A percentile compares a stretch with the other conserved stretches of the same genome.
Conservation (phyloP, 2,113 vertebrate genomes). For the Guaruba guarouba region DNA sequence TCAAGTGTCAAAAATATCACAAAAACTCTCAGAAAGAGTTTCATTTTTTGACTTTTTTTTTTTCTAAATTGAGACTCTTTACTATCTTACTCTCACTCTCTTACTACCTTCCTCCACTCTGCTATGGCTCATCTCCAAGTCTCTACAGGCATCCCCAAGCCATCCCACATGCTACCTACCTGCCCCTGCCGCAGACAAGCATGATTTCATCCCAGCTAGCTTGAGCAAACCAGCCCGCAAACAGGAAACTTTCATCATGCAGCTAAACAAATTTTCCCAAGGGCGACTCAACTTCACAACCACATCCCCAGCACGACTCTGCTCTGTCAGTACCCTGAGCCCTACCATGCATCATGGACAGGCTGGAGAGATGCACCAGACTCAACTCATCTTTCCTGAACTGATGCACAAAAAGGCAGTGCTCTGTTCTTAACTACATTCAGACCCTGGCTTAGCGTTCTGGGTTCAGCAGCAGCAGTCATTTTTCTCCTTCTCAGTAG, state of each 20-base stretch:
- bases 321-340: not conserved
- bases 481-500: no score
- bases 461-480: no score
- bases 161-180: not conserved
- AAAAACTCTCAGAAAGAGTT: not conserved
- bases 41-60: not conserved
- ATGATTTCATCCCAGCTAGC: not conserved
- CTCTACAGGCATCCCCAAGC: not conserved
- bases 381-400: not conserved
- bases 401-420: not conserved
- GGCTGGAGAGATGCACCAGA: not conserved
- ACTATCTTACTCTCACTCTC: not conserved
- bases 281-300: not conserved
- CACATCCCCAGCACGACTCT: not conserved
- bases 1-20: not conserved
- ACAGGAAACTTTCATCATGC: not conserved
- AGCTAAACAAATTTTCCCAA: not conserved
- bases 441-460: not conserved
- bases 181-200: not conserved
- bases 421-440: not conserved
- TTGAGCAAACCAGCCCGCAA: not conserved
- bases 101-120: not conserved
- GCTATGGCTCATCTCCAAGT: not conserved
- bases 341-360: fast-evolving
- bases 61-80: not conserved